Base-by-base conservation (phyloP, 2,888 invertebrate species). In the Dynastes hyllus region DNA sequence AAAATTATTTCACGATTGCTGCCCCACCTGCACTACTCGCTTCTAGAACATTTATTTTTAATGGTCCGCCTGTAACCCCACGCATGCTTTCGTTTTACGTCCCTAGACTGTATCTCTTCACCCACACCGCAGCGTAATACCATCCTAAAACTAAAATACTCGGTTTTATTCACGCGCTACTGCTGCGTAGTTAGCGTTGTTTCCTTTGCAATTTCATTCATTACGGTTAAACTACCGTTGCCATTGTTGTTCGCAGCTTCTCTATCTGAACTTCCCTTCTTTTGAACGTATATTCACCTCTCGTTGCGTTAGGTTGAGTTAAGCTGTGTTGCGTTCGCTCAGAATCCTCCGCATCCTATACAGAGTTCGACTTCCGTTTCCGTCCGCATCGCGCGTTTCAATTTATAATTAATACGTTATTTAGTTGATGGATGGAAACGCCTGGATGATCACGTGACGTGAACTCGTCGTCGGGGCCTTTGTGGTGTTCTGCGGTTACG, bases 211-310 rank as follows among this genome's bases (percentile, higher is more conserved):
- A 75, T 87, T 86, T 86, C 85, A 84, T 86, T 86, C 85, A 85
- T 86, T 86, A 85, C 83, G 81, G 82, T 61, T 84, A 84, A 84
- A 86, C 80, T 84, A 82, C 85, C 83, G 85, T 87, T 86, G 61
- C 22, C 8, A 22, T 22, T 58, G 55, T 75, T 75, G 86, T 86
- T 85, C 85, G 80, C 84, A 81, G 83, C 84, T 85, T 83, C 85
- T 86, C 85, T 86, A 86, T 86, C 86, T 86, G 84, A 83, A 86
- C 83, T 85, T 85, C 84, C 84, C 84, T 82, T 81, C 83, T 83
- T 79, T 83, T 83, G 83, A 83, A 82, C 55, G 55, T 22, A 83
- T 82, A 84, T 75, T 61, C 83, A 84, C 84, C 83, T 69, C 66
- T 27, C 69, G 22, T 53, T 32, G 76, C 61, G 61, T 22, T 8